Conservation (phyloP, 2,113 vertebrate genomes). For the Melanerpes aurifrons region DNA sequence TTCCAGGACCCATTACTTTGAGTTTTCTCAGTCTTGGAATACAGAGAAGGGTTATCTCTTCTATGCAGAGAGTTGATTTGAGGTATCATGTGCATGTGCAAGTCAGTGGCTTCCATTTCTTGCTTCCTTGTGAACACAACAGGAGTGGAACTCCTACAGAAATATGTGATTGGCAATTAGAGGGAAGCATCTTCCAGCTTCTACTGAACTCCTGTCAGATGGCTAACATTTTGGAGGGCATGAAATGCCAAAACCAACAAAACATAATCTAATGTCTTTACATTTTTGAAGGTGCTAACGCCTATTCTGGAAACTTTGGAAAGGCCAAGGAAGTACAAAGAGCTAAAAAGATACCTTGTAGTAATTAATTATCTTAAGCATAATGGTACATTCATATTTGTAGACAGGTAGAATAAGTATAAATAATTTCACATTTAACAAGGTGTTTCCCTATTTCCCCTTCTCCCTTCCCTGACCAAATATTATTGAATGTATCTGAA, state of each 20-base stretch:
- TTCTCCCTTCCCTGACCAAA: not conserved
- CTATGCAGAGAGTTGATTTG: not conserved
- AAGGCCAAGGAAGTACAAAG: not conserved
- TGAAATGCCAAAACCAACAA: not conserved
- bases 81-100: not conserved
- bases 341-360: not conserved
- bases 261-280: not conserved
- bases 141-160: not conserved
- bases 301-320: not conserved
- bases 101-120: not conserved
- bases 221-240: not conserved
- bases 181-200: not conserved
- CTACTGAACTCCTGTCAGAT: not conserved
- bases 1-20: not conserved
- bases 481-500: not conserved
- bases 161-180: not conserved
- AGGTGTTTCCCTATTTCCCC: accelerated
- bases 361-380: not conserved
- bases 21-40: not conserved
- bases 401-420: not conserved
- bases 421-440: not conserved
- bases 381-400: not conserved
- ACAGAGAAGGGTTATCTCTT: not conserved
- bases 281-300: not conserved
- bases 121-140: not conserved